Evolutionary conservation across 2,797 vertebrate species (phyloP).

Genomic region (Pseudochromis fuscus): DNA sequence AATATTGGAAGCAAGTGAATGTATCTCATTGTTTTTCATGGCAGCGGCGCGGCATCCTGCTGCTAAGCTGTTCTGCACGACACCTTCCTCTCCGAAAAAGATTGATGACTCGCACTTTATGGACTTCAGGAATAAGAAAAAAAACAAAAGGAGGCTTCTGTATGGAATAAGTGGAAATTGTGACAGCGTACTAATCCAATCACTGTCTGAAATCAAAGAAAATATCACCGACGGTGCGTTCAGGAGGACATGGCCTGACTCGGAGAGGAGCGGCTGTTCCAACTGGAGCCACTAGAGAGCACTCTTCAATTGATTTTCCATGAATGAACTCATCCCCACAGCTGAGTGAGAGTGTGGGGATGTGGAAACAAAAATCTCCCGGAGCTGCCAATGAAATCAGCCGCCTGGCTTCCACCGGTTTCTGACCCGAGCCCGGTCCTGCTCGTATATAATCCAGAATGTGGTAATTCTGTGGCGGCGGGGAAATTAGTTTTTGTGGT

Average conservation of each 20-base stretch:
- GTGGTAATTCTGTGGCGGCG: constrained; percentile 69
- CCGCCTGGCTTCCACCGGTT: constrained; percentile 56
- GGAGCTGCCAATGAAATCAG: constrained; percentile 76
- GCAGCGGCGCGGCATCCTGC: constrained; percentile 51
- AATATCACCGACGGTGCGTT: constrained; percentile 1
- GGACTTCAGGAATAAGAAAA: constrained; percentile 24
- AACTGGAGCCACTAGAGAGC: constrained; percentile 79
- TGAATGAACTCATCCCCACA: constrained; percentile 34
- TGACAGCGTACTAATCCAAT: constrained; percentile 46
- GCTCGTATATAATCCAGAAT: constrained; percentile 56
- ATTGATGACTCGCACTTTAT: constrained; percentile 46
- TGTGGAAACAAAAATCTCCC: constrained; percentile 47
- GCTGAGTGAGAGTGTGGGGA: constrained; percentile 57
- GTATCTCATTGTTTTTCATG: constrained; percentile 51
- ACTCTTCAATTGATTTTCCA: constrained; percentile 76
- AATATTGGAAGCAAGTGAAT: constrained; percentile 37
- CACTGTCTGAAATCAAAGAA: constrained; percentile 16
- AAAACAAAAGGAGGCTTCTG: constrained; percentile 18
- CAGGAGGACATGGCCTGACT: background rate
- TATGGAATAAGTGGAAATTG: constrained; percentile 15
- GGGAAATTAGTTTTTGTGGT: constrained; percentile 67
- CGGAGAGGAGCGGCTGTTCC: constrained; percentile 50
- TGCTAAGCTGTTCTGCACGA: constrained; percentile 41
- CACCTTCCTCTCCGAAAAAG: constrained; percentile 42
- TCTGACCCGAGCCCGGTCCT: constrained; percentile 36